Evolutionary conservation across 2,113 vertebrate genomes (phyloP), one percentile per base, ranked within the genome.

Genomic region (Hypomesus transpacificus): DNA sequence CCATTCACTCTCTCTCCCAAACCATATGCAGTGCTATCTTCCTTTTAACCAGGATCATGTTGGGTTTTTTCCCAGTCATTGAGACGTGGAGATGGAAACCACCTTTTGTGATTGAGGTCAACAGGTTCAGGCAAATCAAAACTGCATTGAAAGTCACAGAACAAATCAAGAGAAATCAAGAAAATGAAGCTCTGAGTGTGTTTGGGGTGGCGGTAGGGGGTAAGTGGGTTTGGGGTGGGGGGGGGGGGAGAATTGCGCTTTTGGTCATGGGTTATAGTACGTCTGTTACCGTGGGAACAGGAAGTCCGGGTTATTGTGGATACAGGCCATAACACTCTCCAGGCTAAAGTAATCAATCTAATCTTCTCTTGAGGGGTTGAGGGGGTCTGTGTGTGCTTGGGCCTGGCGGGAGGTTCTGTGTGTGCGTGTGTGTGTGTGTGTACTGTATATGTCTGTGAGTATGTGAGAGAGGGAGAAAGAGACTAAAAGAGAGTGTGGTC

Each of bases 201-300:
- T 22, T 13, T 21, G 57, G 14, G 46, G 3, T 34, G 4, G 68
- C 76, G 28, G 20, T 53, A 17, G 34, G 24, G 57, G 28, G 50
- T 9, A 13, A 51, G 26, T 7, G 21, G 17, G 1, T 18, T 24
- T 81, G 80, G 76, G 78, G 64, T 75, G 17, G 26, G 77, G 81
- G 77, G 84, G 81, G 84, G 14, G 54, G 17, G 18, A 34, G 52
- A 28, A 56, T 17, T 75, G 72, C 73, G 74, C 76, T n/a, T 39
- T 66, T 57, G 74, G 79, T 75, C 66, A 66, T n/a, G 58, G 74
- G 57, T 84, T 81, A 78, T 51, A 76, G 53, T 70, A 53, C 28
- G 73, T 74, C 75, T 62, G 61, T 75, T 67, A 85, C 78, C 79
- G 78, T 91, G 89, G 86, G 88, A 90, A 91, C 88, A 89, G 90